Base-by-base conservation (phyloP, 2,888 invertebrate species). In the Drosophila sordidapex region DNA sequence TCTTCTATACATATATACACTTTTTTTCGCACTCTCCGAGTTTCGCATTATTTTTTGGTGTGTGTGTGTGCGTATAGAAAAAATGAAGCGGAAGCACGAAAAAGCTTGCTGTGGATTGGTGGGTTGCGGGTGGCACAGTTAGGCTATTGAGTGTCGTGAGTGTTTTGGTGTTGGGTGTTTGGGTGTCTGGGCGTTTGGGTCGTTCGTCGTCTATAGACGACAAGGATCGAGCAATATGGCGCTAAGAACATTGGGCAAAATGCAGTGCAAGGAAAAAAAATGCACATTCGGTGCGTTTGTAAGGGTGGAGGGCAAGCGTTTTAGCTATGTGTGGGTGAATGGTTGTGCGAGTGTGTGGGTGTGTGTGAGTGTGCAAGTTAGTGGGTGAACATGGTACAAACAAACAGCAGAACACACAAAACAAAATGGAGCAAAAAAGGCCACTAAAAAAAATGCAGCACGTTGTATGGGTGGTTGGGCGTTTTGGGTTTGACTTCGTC, bases 361-460 rank as follows among this genome's bases (percentile, higher is more conserved):
- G 63, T 59, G 75, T 70, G 69, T 60, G 67, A 52, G 62, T 27
- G 65, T 52, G 62, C 46, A 74, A 36, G 70, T 49, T 61, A 49
- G 74, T 65, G 72, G 52, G 77, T 36, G 65, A 46, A 58, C 65
- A 56, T 59, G 69, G 67, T 54, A 79, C 61, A 78, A 84, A 84
- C 79, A 80, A 87, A 83, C 83, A 81, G 81, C 88, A 90, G 81
- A 89, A 83, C 88, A 89, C 84, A 91, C 90, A 92, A 90, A 90
- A 89, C 88, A 91, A 91, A 92, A 90, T 89, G 83, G 83, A 84
- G 86, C 84, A 89, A 90, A 54, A 54, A 89, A 71, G 64, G 60
- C 61, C 53, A 71, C 75, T 70, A 87, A 84, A 84, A 88, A 81
- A 81, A 90, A 87, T 86, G 60, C 77, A 76, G 87, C 84, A 67